phyloP scores from a whole-genome alignment of 2,113 vertebrate species.

The Zosterops hypoxanthus region DNA sequence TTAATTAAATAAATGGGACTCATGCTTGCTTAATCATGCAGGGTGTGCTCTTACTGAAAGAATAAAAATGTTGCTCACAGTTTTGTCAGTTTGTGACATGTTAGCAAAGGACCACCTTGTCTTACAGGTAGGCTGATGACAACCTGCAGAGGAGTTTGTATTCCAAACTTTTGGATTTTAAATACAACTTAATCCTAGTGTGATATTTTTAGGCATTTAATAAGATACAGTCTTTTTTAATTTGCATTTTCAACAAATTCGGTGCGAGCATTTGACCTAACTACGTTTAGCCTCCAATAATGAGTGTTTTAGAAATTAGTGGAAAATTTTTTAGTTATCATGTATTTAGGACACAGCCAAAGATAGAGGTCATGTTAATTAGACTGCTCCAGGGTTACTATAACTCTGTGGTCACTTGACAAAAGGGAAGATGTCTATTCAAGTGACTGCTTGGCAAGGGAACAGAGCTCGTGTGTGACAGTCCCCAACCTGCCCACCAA shows the following conservation, averaged over 20 bases:
- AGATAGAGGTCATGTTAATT: slow-evolving; percentile 62
- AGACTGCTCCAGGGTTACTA: slow-evolving; percentile 60
- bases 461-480: not conserved
- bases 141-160: not conserved
- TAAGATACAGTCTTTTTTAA: not conserved
- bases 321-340: slow-evolving; percentile 49
- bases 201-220: not conserved
- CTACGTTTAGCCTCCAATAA: not conserved
- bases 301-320: not conserved
- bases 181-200: not conserved
- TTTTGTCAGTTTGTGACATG: not conserved
- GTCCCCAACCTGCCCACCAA: not conserved
- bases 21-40: not conserved
- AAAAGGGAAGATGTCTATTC: slow-evolving; percentile 14
- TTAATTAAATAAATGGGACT: slow-evolving; percentile 24
- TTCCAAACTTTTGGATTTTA: not conserved
- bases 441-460: slow-evolving; percentile 28
- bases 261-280: not conserved
- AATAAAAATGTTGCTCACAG: not conserved
- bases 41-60: not conserved
- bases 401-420: slow-evolving; percentile 31
- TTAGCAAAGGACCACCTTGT: not conserved
- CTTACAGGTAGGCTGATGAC: not conserved
- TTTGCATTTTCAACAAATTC: not conserved
- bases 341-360: slow-evolving; percentile 58